phyloP scores from a whole-genome alignment of 2,113 vertebrate genomes.

The Morone saxatilis region DNA sequence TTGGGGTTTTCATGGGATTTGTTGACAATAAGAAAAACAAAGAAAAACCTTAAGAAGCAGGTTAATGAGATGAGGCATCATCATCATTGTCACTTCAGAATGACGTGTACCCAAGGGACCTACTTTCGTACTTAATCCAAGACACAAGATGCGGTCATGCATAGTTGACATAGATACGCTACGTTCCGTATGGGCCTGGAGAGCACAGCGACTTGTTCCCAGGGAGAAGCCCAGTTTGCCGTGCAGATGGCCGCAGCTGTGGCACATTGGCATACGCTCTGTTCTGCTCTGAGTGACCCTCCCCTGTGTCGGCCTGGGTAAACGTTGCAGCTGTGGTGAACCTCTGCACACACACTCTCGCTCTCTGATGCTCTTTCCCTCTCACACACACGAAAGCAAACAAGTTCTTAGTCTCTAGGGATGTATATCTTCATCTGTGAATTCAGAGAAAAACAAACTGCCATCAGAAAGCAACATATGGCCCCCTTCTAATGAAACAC shows the following conservation, averaged over 20 bases:
- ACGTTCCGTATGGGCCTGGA: conserved; percentile 17
- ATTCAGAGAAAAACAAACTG: conserved; percentile 66
- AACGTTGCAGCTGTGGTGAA: conserved; percentile 70
- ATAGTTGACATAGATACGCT: conserved; percentile 41
- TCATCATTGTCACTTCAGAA: background rate
- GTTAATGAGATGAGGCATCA: background rate
- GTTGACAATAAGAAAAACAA: background rate
- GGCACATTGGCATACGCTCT: conserved; percentile 33
- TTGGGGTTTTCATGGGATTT: background rate
- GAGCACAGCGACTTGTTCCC: conserved; percentile 26
- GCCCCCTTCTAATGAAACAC: conserved; percentile 49
- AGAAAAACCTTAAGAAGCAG: background rate
- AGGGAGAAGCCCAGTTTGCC: conserved; percentile 27
- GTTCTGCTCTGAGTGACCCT: conserved; percentile 67
- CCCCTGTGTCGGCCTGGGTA: conserved; percentile 51
- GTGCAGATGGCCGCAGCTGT: conserved; percentile 74
- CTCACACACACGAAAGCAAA: conserved; percentile 24
- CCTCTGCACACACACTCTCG: conserved; percentile 50
- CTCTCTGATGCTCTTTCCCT: conserved; percentile 8
- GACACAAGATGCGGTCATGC: conserved; percentile 47
- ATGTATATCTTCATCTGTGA: conserved; percentile 60
- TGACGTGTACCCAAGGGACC: background rate
- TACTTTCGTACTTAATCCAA: conserved; percentile 18
- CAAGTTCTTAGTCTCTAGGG: conserved; percentile 46
- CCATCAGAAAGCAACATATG: conserved; percentile 72